A percentile compares a stretch with the other conserved stretches of the same genome.
These are phyloP conservation scores for Cydia amplana DNA, from an alignment of 1,140 invertebrate species.

Conservation along the genomic window DNA sequence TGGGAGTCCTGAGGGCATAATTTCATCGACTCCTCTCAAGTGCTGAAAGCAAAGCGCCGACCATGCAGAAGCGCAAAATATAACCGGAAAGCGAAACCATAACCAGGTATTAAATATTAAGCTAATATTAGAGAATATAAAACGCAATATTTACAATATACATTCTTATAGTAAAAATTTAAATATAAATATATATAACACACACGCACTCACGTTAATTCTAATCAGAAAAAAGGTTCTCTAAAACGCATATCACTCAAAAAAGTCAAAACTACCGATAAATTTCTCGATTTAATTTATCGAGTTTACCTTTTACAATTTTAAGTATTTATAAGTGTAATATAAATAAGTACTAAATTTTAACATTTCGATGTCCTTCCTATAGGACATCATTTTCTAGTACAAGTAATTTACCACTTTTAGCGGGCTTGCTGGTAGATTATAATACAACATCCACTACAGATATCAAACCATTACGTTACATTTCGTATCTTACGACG, in stretches of 20 bases:
- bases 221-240: neutral
- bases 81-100: slow-evolving; percentile 23
- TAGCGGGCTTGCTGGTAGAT: neutral
- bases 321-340: no score
- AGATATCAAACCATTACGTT: no score
- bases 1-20: slow-evolving; percentile 73
- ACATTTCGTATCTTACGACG: no score
- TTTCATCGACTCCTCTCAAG: slow-evolving; percentile 60
- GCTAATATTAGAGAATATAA: slow-evolving; percentile 25
- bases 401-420: neutral
- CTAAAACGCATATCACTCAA: neutral
- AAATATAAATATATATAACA: neutral
- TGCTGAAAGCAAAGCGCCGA: slow-evolving; percentile 35
- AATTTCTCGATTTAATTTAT: no score
- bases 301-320: no score
- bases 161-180: neutral
- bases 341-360: no score
- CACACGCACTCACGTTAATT: neutral
- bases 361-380: neutral
- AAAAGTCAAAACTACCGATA: no score
- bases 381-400: neutral
- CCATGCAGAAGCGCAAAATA: slow-evolving; percentile 43
- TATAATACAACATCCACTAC: no score
- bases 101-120: slow-evolving; percentile 31
- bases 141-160: slow-evolving; percentile 24